These are phyloP conservation scores for Erpetoichthys calabaricus DNA, from an alignment of 2,797 vertebrate genomes.

Conservation along the genomic window DNA sequence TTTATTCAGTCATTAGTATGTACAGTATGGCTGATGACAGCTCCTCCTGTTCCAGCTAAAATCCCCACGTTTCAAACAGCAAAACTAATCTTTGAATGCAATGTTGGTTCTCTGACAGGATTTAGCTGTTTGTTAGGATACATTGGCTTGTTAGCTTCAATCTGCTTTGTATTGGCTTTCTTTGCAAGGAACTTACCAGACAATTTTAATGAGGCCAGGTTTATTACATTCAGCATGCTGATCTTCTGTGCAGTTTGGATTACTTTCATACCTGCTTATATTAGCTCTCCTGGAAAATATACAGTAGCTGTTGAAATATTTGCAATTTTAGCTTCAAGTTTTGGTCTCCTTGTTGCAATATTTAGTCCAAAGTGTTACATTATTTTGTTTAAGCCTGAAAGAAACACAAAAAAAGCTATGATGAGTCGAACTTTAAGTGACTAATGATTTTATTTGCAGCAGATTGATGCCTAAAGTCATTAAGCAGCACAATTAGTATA, in stretches of 20 bases:
- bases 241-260: conserved; percentile 57
- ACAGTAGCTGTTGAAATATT: conserved; percentile 49
- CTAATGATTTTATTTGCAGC: no score
- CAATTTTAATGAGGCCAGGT: conserved; percentile 51
- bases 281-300: conserved; percentile 49
- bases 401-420: conserved; percentile 35
- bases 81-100: conserved; percentile 40
- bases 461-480: no score
- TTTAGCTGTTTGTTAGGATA: conserved; percentile 52
- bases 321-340: conserved; percentile 46
- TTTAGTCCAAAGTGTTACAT: conserved; percentile 50
- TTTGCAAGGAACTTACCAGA: conserved; percentile 45
- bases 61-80: conserved; percentile 32
- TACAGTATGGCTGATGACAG: conserved; percentile 35
- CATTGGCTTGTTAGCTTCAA: conserved; percentile 42
- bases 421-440: conserved; percentile 12
- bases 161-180: conserved; percentile 46
- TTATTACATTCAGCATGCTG: conserved; percentile 44
- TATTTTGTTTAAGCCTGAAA: conserved; percentile 41
- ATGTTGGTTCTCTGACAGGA: conserved; percentile 36
- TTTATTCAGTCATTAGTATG: conserved; percentile 43
- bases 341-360: conserved; percentile 46
- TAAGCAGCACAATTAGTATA: no score
- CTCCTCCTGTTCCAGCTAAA: conserved; percentile 33
- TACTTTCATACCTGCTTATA: conserved; percentile 49